Base-by-base conservation (phyloP, 2,797 vertebrate species). In the Protonibea diacanthus region DNA sequence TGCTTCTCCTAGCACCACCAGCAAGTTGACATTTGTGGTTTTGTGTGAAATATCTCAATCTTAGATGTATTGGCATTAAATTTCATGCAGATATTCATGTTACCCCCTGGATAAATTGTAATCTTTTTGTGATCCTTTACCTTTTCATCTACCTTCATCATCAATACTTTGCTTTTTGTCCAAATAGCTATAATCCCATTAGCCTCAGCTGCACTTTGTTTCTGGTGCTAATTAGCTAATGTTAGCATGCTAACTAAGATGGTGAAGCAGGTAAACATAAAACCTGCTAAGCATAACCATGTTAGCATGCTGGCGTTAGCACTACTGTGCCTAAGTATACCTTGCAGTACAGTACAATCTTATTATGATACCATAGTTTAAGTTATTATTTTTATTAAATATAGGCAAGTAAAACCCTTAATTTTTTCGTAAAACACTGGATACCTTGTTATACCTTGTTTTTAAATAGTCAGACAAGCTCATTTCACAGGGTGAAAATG, bases 381-480 rank as follows among this genome's bases (percentile, higher is more conserved):
- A 29, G 5, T 29, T 29, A 29, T 29, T 29, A 29, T n/a, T 42
- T 55, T 57, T 38, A 17, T 17, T 4, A 25, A 29, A 63, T 49
- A 14, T 2, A 33, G 44, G 38, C 40, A 62, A 40, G 5, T 10
- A 53, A 8, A 53, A n/a, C 15, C 6, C 47, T 38, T 1, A 23
- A 49, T 56, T 21, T 71, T 7, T 64, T 64, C 64, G 55, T 73
- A 49, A 71, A 79, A 44, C 27, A 62, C 6, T 25, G 42, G 15
- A 29, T 27, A 27, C 3, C 25, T 27, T 27, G 4, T 44, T 44
- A 27, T 1, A 17, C 45, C 20, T 45, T 18, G 17, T 33, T 47
- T 70, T 66, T 57, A 52, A 29, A 29, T 29, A 29, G 2, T 58
- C 8, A 38, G 1, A 8, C 0, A 0, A 59, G 40, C 42, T 55